Evolutionary conservation across 1,140 invertebrate species (phyloP).

Genomic region (Trachymyrmex septentrionalis): DNA sequence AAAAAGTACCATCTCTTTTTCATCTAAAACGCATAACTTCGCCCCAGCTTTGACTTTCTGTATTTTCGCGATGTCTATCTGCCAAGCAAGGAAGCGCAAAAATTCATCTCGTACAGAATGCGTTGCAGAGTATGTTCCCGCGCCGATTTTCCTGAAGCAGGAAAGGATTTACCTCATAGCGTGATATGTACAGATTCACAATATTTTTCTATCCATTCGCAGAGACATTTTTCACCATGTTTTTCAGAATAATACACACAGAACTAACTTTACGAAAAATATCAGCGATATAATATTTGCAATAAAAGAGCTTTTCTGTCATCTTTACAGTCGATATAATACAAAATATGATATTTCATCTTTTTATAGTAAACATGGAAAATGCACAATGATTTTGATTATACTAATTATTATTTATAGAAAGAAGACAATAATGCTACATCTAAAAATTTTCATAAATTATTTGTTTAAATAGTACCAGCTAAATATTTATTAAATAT

Average conservation of each 20-base stretch:
- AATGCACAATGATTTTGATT: background rate
- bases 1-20: constrained; percentile 28
- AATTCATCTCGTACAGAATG: constrained; percentile 38
- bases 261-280: constrained; percentile 15
- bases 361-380: background rate
- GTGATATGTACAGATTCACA: constrained; percentile 13
- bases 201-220: constrained; percentile 43
- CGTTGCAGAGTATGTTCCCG: background rate
- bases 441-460: background rate
- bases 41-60: constrained; percentile 45
- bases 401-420: background rate
- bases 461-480: too few relatives aligned
- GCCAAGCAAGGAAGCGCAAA: constrained; percentile 15
- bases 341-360: background rate
- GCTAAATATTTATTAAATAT: too few relatives aligned
- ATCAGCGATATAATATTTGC: background rate
- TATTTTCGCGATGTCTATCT: background rate
- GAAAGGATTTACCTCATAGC: constrained; percentile 28
- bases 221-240: constrained; percentile 12
- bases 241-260: constrained; percentile 1
- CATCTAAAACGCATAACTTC: constrained; percentile 41
- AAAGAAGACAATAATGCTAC: background rate
- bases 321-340: background rate
- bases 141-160: constrained; percentile 36
- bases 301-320: background rate